Percentiles rank a stretch among this genome's conserved stretches.
phyloP scores from a whole-genome alignment of 2,888 invertebrate species.

The Abscondita cerata region DNA sequence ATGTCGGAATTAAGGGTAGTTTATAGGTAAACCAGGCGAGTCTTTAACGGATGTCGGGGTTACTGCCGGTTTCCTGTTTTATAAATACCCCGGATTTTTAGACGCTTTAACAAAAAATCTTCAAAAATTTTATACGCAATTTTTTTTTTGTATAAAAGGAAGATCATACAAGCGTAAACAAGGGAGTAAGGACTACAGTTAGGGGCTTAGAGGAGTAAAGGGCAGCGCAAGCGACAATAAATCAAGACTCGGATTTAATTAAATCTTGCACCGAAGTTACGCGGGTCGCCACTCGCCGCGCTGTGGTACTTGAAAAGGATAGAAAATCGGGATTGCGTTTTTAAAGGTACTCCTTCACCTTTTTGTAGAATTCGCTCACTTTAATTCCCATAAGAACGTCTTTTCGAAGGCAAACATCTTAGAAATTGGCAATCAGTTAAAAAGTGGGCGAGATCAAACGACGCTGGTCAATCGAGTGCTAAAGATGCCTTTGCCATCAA shows the following conservation, averaged over 20 bases:
- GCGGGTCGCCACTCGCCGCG: constrained; percentile 60
- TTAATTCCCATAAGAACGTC: constrained; percentile 21
- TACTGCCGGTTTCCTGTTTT: constrained; percentile 32
- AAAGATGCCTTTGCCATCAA: constrained; percentile 42
- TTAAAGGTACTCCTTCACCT: constrained; percentile 28
- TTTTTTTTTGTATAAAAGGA: constrained; percentile 30
- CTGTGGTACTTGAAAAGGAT: constrained; percentile 51
- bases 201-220: constrained; percentile 37
- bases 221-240: constrained; percentile 59
- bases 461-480: constrained; percentile 46
- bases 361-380: constrained; percentile 22
- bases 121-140: neutral
- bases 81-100: constrained; percentile 23
- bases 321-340: constrained; percentile 31
- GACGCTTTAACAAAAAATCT: neutral
- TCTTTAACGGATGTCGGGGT: constrained; percentile 46
- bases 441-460: constrained; percentile 50
- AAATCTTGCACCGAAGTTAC: constrained; percentile 64
- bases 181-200: constrained; percentile 39
- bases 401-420: constrained; percentile 28
- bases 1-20: constrained; percentile 63
- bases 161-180: constrained; percentile 46
- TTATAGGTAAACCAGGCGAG: constrained; percentile 61
- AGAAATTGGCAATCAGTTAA: constrained; percentile 43
- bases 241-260: constrained; percentile 64